Evolutionary conservation across 2,888 invertebrate species (phyloP).

Genomic region (Hypercompe scribonia): DNA sequence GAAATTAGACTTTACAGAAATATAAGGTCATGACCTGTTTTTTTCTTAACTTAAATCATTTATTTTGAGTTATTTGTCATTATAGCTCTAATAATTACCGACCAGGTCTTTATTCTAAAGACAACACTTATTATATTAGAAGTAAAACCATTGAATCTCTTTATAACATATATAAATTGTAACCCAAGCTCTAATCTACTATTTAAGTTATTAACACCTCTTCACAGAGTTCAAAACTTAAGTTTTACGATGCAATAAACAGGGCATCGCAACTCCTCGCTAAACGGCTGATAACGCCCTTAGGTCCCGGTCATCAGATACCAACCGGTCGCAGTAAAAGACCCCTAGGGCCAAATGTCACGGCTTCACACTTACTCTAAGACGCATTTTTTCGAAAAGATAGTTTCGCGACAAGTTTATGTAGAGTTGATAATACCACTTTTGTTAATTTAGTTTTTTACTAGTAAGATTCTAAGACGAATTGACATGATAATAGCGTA

Average conservation of each 20-base stretch:
- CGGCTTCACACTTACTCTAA: conserved; percentile 70
- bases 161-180: neutral
- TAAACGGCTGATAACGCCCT: conserved; percentile 45
- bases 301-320: conserved; percentile 74
- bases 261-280: conserved; percentile 25
- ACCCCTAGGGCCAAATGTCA: conserved; percentile 74
- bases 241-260: conserved; percentile 36
- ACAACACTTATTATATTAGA: too few relatives aligned
- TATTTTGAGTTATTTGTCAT: too few relatives aligned
- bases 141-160: neutral
- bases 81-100: too few relatives aligned
- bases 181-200: conserved; percentile 5
- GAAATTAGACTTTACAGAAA: too few relatives aligned
- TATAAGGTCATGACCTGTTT: too few relatives aligned
- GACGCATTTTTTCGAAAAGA: conserved; percentile 59
- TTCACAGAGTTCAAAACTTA: conserved; percentile 25
- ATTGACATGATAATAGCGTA: too few relatives aligned
- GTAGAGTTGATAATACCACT: conserved; percentile 52
- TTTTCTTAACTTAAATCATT: too few relatives aligned
- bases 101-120: too few relatives aligned
- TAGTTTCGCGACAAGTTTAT: conserved; percentile 43
- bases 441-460: neutral
- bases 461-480: too few relatives aligned
- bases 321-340: conserved; percentile 55
- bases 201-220: conserved; percentile 6